phyloP scores from a whole-genome alignment of 2,888 invertebrate species.

The Aphrophora alni region DNA sequence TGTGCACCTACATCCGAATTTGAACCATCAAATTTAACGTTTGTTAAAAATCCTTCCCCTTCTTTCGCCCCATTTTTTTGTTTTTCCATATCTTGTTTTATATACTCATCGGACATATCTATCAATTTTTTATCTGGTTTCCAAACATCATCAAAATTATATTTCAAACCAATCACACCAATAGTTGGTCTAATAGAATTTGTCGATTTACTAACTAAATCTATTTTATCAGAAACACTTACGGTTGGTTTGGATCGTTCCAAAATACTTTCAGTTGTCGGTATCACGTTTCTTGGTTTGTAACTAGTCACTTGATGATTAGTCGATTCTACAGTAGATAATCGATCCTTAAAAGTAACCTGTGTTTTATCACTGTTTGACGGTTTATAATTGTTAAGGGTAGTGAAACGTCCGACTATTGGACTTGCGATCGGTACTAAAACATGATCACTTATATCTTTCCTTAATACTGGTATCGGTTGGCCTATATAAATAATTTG shows the following conservation, averaged over 20 bases:
- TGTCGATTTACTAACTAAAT: not conserved
- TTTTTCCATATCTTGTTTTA: constrained; percentile 27
- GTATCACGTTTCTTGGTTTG: not conserved
- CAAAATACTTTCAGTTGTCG: not conserved
- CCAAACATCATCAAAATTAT: constrained; percentile 29
- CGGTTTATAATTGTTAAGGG: not conserved
- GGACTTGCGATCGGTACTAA: not conserved
- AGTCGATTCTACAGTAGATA: too few relatives aligned
- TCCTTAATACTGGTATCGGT: not conserved
- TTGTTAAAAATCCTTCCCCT: not conserved
- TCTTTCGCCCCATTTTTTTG: not conserved
- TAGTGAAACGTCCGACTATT: not conserved
- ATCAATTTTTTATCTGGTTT: constrained; percentile 23
- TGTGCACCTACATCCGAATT: not conserved
- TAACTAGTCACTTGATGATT: not conserved
- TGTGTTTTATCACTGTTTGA: not conserved
- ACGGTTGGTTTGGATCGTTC: not conserved
- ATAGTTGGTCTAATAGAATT: constrained; percentile 16
- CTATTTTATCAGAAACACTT: not conserved
- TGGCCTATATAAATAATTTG: not conserved
- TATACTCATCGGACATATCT: constrained; percentile 26
- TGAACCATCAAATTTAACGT: not conserved
- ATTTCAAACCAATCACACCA: constrained; percentile 32
- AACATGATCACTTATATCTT: too few relatives aligned
- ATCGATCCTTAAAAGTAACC: not conserved